Percentiles rank a stretch among this genome's conserved stretches.
Evolutionary conservation across 2,888 invertebrate species (phyloP).

Genomic region (Hypsopygia costalis): DNA sequence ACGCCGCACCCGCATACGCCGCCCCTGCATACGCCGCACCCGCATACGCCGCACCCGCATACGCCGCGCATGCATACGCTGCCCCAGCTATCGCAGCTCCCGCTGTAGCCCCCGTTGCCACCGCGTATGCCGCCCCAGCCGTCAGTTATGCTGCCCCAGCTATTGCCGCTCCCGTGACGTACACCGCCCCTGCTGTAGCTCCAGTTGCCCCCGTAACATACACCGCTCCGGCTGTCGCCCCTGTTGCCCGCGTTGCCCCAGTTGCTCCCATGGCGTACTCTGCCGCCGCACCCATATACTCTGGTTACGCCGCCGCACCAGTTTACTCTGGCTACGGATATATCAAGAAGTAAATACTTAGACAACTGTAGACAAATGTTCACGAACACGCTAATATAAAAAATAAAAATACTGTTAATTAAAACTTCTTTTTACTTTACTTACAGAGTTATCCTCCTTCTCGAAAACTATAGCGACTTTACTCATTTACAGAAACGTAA

Average conservation of each 20-base stretch:
- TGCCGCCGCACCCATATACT: constrained; percentile 1
- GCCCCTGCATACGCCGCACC: constrained; percentile 8
- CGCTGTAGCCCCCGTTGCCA: constrained; percentile 11
- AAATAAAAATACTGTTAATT: too few relatives aligned
- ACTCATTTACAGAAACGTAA: too few relatives aligned
- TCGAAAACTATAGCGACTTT: too few relatives aligned
- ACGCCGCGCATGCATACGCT: constrained; percentile 13
- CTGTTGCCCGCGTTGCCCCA: constrained; percentile 6
- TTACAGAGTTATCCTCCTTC: too few relatives aligned
- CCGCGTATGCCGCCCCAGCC: constrained; percentile 11
- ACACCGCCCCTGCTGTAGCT: constrained; percentile 7
- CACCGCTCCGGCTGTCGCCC: background rate
- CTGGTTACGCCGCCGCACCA: too few relatives aligned
- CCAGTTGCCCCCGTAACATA: constrained; percentile 1
- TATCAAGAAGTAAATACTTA: constrained; percentile 7
- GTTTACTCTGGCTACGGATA: constrained; percentile 7
- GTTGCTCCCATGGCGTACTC: constrained; percentile 7
- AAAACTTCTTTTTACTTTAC: too few relatives aligned
- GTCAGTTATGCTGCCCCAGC: constrained; percentile 5
- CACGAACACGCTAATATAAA: too few relatives aligned
- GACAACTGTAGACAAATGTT: background rate
- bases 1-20: constrained; percentile 14
- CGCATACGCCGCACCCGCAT: constrained; percentile 2
- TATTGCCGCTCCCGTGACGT: constrained; percentile 7
- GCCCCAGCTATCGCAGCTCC: constrained; percentile 8